Evolutionary conservation across 35 echinoderm and acorn worm genomes (phyloP).

Genomic region (Anneissia japonica): DNA sequence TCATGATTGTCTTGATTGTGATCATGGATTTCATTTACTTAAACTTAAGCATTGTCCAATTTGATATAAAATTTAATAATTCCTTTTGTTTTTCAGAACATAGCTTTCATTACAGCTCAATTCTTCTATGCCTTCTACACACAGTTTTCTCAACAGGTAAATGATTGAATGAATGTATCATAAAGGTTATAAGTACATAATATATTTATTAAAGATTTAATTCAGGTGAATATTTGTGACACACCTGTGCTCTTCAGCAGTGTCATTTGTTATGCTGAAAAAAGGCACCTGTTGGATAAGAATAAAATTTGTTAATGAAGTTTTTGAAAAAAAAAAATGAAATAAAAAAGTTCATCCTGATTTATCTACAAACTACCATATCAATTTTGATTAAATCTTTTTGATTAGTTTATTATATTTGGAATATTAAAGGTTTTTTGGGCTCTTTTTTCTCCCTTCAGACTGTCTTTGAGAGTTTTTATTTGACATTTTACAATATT

Average conservation of each 20-base stretch:
- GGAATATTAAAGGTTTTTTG: no score
- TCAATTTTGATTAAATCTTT: neutral
- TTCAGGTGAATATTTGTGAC: no score
- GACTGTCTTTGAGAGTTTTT: constrained; percentile 91
- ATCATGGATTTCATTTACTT: no score
- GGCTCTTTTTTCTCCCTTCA: constrained; percentile 24
- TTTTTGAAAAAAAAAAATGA: no score
- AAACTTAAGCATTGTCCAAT: no score
- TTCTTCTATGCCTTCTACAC: constrained; percentile 77
- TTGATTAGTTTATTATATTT: constrained; percentile 5
- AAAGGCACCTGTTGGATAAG: neutral
- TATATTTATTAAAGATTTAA: no score
- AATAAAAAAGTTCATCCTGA: no score
- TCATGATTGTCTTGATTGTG: neutral
- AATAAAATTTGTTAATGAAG: no score
- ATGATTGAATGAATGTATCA: no score
- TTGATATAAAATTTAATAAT: neutral
- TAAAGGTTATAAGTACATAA: no score
- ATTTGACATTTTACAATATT: constrained; percentile 87
- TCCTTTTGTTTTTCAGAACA: constrained; percentile 61
- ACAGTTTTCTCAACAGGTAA: constrained; percentile 82
- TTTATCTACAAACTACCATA: neutral
- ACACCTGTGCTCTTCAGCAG: no score
- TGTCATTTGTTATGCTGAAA: neutral
- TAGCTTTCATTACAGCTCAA: constrained; percentile 96